phyloP scores from a whole-genome alignment of 2,888 invertebrate species.

The Dendrolimus houi region DNA sequence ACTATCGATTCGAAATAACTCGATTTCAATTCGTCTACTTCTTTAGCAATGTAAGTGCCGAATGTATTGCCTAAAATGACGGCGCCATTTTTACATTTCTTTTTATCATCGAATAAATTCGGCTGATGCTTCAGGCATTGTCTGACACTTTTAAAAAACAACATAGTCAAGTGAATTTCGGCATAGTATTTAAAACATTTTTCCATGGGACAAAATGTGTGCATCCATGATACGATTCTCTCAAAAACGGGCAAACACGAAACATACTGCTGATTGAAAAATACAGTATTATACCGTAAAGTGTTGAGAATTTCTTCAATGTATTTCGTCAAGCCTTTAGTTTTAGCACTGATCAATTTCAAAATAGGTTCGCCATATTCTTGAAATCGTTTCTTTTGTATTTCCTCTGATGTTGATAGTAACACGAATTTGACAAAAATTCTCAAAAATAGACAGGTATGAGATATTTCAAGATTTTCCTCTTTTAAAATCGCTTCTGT shows the following conservation, averaged over 20 bases:
- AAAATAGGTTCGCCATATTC: background rate
- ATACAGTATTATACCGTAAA: conserved; percentile 33
- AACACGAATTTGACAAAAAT: conserved; percentile 3
- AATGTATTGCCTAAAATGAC: background rate
- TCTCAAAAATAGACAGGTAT: conserved; percentile 7
- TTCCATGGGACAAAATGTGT: conserved; percentile 30
- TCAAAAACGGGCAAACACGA: conserved; percentile 34
- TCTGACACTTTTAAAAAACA: conserved; percentile 38
- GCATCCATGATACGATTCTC: conserved; percentile 25
- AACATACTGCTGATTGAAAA: conserved; percentile 27
- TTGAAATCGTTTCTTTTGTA: conserved; percentile 1
- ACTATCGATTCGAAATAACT: background rate
- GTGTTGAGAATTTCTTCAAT: conserved; percentile 22
- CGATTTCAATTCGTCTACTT: background rate
- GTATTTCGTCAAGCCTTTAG: background rate
- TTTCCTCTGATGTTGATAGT: conserved; percentile 1
- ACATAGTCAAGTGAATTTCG: conserved; percentile 36
- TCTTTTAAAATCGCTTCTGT: background rate
- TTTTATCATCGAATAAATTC: background rate
- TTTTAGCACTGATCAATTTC: background rate
- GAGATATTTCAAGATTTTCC: background rate
- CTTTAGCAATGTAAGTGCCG: background rate
- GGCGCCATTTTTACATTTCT: background rate
- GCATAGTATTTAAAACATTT: conserved; percentile 28
- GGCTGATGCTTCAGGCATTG: conserved; percentile 11